These are phyloP conservation scores for Lota lota DNA, from an alignment of 2,113 vertebrate species.

Conservation along the genomic window DNA sequence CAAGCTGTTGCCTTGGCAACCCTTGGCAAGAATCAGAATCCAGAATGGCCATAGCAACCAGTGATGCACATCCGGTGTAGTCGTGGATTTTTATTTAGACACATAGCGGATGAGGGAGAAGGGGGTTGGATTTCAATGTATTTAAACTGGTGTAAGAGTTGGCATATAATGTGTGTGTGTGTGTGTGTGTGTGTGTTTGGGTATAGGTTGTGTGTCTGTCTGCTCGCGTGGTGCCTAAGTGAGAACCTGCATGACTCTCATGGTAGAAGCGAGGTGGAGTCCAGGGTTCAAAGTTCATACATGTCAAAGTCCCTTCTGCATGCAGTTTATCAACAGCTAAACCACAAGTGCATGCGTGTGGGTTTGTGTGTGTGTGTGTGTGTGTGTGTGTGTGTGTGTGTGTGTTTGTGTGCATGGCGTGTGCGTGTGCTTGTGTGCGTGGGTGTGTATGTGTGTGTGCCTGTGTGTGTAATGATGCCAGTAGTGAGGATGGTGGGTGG, in stretches of 20 bases:
- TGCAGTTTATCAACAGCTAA: too few species aligned
- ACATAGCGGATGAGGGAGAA: slow-evolving; percentile 34
- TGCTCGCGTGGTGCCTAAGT: neutral
- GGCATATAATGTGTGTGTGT: neutral
- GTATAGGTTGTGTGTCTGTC: slow-evolving; percentile 14
- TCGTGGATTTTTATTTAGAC: slow-evolving; percentile 68
- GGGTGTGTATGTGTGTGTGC: neutral
- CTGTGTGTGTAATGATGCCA: neutral
- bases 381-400: neutral
- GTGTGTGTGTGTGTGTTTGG: slow-evolving; percentile 16
- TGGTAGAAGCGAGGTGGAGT: too few species aligned
- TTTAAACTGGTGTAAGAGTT: too few species aligned
- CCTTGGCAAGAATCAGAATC: slow-evolving; percentile 55
- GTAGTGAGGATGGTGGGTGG: neutral
- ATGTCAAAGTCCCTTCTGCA: too few species aligned
- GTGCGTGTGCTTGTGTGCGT: neutral
- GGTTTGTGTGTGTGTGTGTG: slow-evolving; percentile 9
- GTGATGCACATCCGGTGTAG: slow-evolving; percentile 72
- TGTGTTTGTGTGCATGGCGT: neutral
- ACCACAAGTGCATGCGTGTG: neutral
- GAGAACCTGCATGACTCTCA: neutral
- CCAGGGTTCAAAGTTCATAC: too few species aligned
- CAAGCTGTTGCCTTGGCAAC: slow-evolving; percentile 77
- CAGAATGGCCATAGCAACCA: slow-evolving; percentile 72
- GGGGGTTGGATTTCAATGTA: neutral